Evolutionary conservation across 2,888 invertebrate species (phyloP), one percentile per base, ranked within the genome.

Genomic region (Amiota communis): DNA sequence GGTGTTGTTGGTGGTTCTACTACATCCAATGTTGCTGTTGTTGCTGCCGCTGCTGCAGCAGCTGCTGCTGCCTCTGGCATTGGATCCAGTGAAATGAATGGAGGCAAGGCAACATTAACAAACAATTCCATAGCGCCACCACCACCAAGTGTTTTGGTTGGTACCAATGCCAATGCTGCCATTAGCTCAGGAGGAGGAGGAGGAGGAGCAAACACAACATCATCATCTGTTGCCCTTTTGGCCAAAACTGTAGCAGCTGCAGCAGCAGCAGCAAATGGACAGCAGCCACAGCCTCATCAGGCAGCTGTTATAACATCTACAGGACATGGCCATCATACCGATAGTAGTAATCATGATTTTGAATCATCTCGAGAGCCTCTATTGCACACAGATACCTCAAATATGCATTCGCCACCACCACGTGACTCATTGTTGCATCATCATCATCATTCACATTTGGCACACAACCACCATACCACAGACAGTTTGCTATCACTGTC

Each of bases 251-350:
- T 64, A 2, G 64, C 36, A 72, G 77, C 78, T 77, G 67, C 78
- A 68, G 73, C 79, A 74, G 72, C 78, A 79, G 72, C 79, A 81
- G 78, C 75, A 8, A 78, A 81, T 23, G 23, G n/a, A 10, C 36
- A 23, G 23, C 59, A 59, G 23, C 87, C 87, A 73, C 88, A 87
- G 74, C 87, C 89, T n/a, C 87, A 90, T 74, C 89, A 89, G 80
- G 87, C 90, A 64, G 81, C 90, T 57, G 87, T 90, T 76, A 88
- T 90, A 71, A 90, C 89, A 15, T 90, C 89, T 36, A 90, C 89
- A 36, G 90, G 86, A 59, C 77, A 85, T 70, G 83, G 84, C 46
- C 89, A 89, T 74, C 89, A 89, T 72, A 88, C 88, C 46, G 90
- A 90, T 74, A 87, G 87, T 56, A 90, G 89, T 75, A 89, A 89